These are phyloP conservation scores for Cynocephalus volans DNA, from an alignment of 2,113 vertebrate species.

Conservation along the genomic window DNA sequence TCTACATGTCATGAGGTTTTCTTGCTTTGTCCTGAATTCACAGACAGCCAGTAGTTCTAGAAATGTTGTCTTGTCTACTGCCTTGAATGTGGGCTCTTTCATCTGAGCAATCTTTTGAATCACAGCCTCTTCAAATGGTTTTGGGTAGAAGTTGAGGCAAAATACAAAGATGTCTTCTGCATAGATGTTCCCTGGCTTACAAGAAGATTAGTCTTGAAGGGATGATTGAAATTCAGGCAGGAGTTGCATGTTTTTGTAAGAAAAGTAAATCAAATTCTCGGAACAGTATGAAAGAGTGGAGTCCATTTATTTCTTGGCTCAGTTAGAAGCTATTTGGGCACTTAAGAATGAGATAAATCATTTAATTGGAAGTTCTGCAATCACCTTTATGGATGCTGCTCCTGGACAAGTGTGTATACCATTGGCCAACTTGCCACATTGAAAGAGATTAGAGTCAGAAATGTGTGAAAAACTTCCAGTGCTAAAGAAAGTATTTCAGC, in stretches of 20 bases:
- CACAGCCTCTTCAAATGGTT: not conserved
- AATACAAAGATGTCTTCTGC: not conserved
- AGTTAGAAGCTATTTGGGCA: not conserved
- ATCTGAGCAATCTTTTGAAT: not conserved
- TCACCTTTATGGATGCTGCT: not conserved
- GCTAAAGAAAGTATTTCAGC: not conserved
- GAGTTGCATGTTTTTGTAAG: slow-evolving; percentile 48
- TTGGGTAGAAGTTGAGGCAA: not conserved
- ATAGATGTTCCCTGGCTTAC: not conserved
- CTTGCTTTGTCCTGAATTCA: slow-evolving; percentile 39
- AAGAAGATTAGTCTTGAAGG: not conserved
- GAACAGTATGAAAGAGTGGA: not conserved
- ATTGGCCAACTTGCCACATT: not conserved
- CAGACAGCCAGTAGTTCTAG: not conserved
- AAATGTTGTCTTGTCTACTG: not conserved
- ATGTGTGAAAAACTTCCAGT: not conserved
- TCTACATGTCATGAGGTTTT: not conserved
- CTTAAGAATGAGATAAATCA: not conserved
- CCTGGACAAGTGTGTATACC: not conserved
- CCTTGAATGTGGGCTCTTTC: not conserved
- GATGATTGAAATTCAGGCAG: slow-evolving; percentile 16
- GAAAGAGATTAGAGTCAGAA: slow-evolving; percentile 24
- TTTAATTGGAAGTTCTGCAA: not conserved
- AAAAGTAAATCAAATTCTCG: slow-evolving; percentile 47
- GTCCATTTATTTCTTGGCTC: not conserved